Evolutionary conservation across 2,888 invertebrate species (phyloP).

Genomic region (Scelioninae gen. 1): DNA sequence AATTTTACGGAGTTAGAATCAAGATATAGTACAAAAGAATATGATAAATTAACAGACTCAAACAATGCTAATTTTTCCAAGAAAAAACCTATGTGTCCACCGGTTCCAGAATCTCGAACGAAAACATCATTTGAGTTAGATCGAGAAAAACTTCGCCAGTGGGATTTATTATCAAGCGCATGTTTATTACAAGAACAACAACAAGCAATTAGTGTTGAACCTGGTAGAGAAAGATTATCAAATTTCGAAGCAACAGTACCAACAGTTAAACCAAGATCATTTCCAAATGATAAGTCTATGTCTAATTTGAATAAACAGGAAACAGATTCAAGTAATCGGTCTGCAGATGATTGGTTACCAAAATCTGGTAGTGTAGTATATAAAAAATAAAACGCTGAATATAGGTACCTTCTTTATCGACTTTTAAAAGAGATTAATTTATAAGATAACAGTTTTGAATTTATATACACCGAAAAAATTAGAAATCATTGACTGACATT

Average conservation of each 20-base stretch:
- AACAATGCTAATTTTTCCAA: conserved; percentile 74
- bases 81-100: conserved; percentile 82
- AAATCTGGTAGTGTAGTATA: too few species aligned
- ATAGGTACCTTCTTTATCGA: too few species aligned
- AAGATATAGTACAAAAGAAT: neutral
- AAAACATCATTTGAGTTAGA: conserved; percentile 87
- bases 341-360: too few species aligned
- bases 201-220: conserved; percentile 86
- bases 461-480: too few species aligned
- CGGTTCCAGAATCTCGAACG: conserved; percentile 71
- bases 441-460: too few species aligned
- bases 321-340: neutral
- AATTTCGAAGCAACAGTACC: conserved; percentile 53
- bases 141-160: conserved; percentile 93
- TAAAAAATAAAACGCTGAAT: too few species aligned
- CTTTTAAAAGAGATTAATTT: too few species aligned
- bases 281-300: neutral
- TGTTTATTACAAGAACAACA: conserved; percentile 84
- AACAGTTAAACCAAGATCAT: neutral
- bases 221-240: conserved; percentile 81
- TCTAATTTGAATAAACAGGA: neutral
- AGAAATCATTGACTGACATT: too few species aligned
- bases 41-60: conserved; percentile 29
- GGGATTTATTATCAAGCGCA: conserved; percentile 94
- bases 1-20: neutral